Evolutionary conservation across 1,140 invertebrate species (phyloP).

Genomic region (Brachionus koreanus): DNA sequence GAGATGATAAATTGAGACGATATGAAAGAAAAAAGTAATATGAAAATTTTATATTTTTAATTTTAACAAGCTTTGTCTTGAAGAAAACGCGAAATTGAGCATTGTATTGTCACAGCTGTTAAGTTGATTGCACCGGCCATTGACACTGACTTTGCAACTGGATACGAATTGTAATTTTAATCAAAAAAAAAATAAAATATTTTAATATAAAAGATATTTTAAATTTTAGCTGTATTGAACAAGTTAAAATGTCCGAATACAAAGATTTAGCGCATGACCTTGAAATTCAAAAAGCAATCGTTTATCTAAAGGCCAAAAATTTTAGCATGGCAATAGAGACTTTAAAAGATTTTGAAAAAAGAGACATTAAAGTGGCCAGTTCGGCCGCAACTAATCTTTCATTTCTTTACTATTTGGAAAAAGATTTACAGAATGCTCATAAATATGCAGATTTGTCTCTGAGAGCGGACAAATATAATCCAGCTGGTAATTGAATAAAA

Average conservation of each 20-base stretch:
- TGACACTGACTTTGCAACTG: conserved; percentile 70
- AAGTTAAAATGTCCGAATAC: conserved; percentile 73
- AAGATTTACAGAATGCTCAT: conserved; percentile 71
- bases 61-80: neutral
- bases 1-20: conserved; percentile 72
- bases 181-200: neutral
- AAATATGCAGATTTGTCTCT: conserved; percentile 72
- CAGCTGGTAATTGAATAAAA: conserved; percentile 60
- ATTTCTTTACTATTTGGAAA: conserved; percentile 79
- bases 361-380: conserved; percentile 74
- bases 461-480: conserved; percentile 73
- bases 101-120: conserved; percentile 79
- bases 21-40: conserved; percentile 68
- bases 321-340: conserved; percentile 69
- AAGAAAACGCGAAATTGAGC: conserved; percentile 71
- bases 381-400: conserved; percentile 81
- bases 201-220: neutral
- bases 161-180: conserved; percentile 63
- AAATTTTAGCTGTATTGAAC: conserved; percentile 58
- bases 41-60: neutral
- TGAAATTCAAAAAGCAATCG: conserved; percentile 87
- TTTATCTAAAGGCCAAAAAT: conserved; percentile 64
- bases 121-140: conserved; percentile 85
- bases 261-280: conserved; percentile 75
- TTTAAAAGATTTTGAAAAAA: conserved; percentile 81